Percentiles rank a stretch among this genome's conserved stretches.
Conservation (phyloP, 1,140 invertebrate genomes). For the Procambarus virginalis region DNA sequence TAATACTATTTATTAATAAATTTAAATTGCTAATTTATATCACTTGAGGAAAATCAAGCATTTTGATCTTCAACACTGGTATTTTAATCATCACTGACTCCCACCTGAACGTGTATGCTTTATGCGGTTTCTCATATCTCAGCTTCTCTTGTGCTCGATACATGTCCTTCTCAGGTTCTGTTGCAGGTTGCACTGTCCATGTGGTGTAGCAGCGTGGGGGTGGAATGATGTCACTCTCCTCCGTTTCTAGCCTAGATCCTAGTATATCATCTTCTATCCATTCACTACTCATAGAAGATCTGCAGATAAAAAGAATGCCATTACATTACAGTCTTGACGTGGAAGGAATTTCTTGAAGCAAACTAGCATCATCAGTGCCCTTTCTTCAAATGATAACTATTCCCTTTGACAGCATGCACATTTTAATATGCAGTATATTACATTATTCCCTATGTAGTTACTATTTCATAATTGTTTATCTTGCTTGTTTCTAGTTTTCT, state of each 20-base stretch:
- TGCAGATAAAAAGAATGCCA: constrained; percentile 13
- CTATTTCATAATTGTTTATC: too few species aligned
- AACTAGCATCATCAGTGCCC: not conserved
- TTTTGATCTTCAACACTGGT: too few species aligned
- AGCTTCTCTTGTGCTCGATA: constrained; percentile 85
- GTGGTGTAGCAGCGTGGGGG: constrained; percentile 81
- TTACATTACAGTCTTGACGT: not conserved
- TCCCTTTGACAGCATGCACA: too few species aligned
- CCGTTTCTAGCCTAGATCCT: constrained; percentile 66
- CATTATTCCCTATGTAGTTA: too few species aligned
- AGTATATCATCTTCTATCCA: constrained; percentile 61
- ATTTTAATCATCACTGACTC: not conserved
- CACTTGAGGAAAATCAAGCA: too few species aligned
- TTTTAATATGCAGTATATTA: too few species aligned
- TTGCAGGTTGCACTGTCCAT: constrained; percentile 88
- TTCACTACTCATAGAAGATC: constrained; percentile 53
- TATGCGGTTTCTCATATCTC: constrained; percentile 88
- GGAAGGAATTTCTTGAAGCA: not conserved
- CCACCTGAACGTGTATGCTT: constrained; percentile 85
- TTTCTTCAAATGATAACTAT: too few species aligned
- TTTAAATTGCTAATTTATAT: too few species aligned
- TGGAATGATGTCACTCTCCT: constrained; percentile 74
- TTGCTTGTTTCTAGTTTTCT: too few species aligned
- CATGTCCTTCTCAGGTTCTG: constrained; percentile 83
- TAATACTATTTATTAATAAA: too few species aligned